Evolutionary conservation across 1,140 invertebrate genomes (phyloP).

Genomic region (Phymastichus coffea): DNA sequence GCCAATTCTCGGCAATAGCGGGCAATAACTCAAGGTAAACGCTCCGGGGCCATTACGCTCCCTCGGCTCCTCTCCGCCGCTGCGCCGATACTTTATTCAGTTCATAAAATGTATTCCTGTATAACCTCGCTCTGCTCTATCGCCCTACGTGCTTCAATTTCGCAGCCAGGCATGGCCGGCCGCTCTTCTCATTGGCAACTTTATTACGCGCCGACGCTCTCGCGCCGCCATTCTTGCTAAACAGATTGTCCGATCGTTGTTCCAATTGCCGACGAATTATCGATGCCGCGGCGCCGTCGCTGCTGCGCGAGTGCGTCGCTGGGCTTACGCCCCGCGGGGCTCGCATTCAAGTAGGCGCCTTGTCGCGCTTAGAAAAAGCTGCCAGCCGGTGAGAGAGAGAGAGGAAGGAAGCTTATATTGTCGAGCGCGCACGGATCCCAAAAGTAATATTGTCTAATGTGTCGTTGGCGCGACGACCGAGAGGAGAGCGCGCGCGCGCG

Average conservation of each 20-base stretch:
- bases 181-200: constrained; percentile 14
- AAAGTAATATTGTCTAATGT: constrained; percentile 43
- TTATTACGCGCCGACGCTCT: too few relatives aligned
- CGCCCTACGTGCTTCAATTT: constrained; percentile 47
- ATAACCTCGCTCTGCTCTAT: constrained; percentile 38
- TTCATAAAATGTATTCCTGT: constrained; percentile 47
- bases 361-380: neutral
- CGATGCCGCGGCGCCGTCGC: too few relatives aligned
- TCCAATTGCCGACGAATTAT: too few relatives aligned
- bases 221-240: too few relatives aligned
- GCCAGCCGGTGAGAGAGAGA: neutral
- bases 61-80: too few relatives aligned
- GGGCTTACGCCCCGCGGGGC: too few relatives aligned
- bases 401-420: constrained; percentile 29
- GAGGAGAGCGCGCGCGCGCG: too few relatives aligned
- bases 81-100: constrained; percentile 51
- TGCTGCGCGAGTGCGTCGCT: too few relatives aligned
- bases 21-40: constrained; percentile 45
- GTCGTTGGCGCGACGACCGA: too few relatives aligned
- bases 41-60: constrained; percentile 39
- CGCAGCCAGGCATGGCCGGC: constrained; percentile 32
- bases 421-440: constrained; percentile 32
- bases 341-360: too few relatives aligned
- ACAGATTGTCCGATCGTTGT: too few relatives aligned
- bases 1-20: constrained; percentile 42